Evolutionary conservation across 2,113 vertebrate species (phyloP).

Genomic region (Rhegmatorhina hoffmannsi): DNA sequence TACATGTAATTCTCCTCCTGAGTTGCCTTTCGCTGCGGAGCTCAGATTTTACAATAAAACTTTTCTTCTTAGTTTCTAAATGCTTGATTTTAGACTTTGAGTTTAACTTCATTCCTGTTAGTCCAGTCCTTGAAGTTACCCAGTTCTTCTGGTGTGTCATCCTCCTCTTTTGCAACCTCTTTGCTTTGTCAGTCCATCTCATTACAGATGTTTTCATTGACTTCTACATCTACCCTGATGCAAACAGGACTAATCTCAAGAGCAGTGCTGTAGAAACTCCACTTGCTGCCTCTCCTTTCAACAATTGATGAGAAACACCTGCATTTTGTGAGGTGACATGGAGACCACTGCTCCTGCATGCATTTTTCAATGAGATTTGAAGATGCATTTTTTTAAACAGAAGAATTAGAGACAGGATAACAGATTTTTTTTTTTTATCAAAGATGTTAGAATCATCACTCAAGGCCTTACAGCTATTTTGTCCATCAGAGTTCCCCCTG

Average conservation of each 20-base stretch:
- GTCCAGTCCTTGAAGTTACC: background rate
- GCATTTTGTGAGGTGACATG: background rate
- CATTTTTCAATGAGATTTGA: background rate
- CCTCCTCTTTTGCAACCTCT: background rate
- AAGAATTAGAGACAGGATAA: background rate
- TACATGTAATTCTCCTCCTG: background rate
- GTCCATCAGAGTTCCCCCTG: background rate
- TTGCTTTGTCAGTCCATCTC: background rate
- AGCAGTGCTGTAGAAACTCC: background rate
- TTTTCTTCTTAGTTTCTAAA: background rate
- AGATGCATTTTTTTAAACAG: background rate
- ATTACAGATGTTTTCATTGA: background rate
- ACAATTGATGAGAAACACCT: background rate
- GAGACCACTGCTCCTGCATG: background rate
- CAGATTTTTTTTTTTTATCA: too few relatives aligned
- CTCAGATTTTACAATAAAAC: background rate
- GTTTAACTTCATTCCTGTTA: background rate
- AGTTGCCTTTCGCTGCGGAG: background rate
- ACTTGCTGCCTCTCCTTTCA: background rate
- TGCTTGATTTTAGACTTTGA: background rate
- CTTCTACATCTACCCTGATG: background rate
- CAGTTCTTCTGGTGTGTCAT: background rate
- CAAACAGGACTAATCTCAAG: background rate
- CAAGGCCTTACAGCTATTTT: background rate
- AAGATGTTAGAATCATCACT: background rate